These are phyloP conservation scores for Aproaerema taeniolella DNA, from an alignment of 2,888 invertebrate genomes.

Conservation along the genomic window DNA sequence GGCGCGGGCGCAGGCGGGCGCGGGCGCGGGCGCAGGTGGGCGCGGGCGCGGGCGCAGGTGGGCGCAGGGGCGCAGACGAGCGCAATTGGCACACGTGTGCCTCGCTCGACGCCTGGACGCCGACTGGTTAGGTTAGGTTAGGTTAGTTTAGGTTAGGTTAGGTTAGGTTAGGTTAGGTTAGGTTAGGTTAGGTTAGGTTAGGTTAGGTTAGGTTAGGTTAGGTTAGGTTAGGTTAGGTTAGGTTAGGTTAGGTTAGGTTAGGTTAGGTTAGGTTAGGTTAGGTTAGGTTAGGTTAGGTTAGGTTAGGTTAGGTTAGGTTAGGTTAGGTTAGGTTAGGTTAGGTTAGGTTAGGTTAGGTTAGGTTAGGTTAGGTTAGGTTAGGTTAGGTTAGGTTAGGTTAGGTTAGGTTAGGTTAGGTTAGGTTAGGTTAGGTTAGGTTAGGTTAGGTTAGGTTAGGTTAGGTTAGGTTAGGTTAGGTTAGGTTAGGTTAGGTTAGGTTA, in stretches of 20 bases:
- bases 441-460: too few species aligned
- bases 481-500: too few species aligned
- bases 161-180: not conserved
- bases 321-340: too few species aligned
- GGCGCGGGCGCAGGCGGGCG: not conserved
- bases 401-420: too few species aligned
- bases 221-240: not conserved
- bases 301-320: too few species aligned
- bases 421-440: too few species aligned
- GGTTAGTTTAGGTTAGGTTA: not conserved
- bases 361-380: too few species aligned
- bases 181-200: not conserved
- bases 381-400: too few species aligned
- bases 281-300: too few species aligned
- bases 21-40: not conserved
- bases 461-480: too few species aligned
- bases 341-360: too few species aligned
- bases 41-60: not conserved
- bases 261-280: not conserved
- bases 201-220: not conserved
- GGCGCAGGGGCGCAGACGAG: not conserved
- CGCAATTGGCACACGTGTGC: not conserved
- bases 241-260: too few species aligned
- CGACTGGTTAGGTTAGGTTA: slow-evolving; percentile 4
- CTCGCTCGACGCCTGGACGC: not conserved